Conservation (phyloP, 2,113 vertebrate genomes). For the Malurus alboscapulatus region DNA sequence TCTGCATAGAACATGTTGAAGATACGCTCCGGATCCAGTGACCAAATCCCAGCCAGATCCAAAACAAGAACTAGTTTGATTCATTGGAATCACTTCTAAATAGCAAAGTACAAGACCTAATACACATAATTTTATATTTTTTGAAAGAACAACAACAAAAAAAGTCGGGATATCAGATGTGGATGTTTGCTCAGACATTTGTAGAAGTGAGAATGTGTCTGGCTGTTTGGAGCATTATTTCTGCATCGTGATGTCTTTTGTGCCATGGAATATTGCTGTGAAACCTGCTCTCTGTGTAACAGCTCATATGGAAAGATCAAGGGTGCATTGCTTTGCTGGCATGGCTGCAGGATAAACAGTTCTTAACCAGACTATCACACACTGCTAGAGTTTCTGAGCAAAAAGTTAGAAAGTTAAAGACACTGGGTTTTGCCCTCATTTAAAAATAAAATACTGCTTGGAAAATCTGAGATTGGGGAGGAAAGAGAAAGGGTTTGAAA, state of each 20-base stretch:
- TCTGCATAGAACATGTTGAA: not conserved
- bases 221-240: conserved; percentile 68
- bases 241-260: conserved; percentile 63
- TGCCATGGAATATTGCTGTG: conserved; percentile 66
- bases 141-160: conserved; percentile 6
- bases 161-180: conserved; percentile 48
- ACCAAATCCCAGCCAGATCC: not conserved
- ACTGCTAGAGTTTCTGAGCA: conserved; percentile 13
- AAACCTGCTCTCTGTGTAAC: conserved; percentile 72
- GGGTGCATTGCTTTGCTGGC: conserved; percentile 60
- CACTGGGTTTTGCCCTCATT: conserved; percentile 9
- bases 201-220: conserved; percentile 70
- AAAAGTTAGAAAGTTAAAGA: conserved; percentile 38
- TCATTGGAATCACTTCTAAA: not conserved
- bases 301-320: conserved; percentile 75
- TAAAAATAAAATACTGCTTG: conserved; percentile 22
- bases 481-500: not conserved
- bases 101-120: conserved; percentile 27
- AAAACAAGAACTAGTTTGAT: not conserved
- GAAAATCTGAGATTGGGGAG: not conserved
- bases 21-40: not conserved
- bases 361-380: conserved; percentile 42
- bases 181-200: conserved; percentile 74
- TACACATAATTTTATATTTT: conserved; percentile 57
- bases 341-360: conserved; percentile 62